These are phyloP conservation scores for Apocheima hispidaria DNA, from an alignment of 2,888 invertebrate genomes.

Conservation along the genomic window DNA sequence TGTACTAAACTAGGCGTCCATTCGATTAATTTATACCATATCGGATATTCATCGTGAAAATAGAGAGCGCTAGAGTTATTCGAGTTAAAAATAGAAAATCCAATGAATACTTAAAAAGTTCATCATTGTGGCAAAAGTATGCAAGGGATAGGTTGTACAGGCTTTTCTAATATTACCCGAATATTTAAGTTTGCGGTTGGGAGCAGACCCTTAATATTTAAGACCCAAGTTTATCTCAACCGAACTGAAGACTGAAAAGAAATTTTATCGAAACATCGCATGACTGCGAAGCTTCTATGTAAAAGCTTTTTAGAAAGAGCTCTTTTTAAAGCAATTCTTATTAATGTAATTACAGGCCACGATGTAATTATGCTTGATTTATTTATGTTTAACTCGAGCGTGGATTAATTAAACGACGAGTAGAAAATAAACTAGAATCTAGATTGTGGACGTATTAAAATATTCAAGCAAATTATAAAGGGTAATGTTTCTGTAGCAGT, in stretches of 20 bases:
- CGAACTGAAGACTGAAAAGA: conserved; percentile 15
- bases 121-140: conserved; percentile 14
- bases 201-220: conserved; percentile 24
- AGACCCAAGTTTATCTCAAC: conserved; percentile 18
- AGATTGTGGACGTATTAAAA: conserved; percentile 12
- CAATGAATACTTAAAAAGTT: conserved; percentile 22
- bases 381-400: conserved; percentile 17
- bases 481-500: conserved; percentile 22
- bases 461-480: conserved; percentile 21
- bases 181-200: conserved; percentile 25
- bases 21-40: background rate
- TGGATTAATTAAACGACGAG: conserved; percentile 16
- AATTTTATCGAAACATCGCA: conserved; percentile 24
- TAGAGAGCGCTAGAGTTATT: background rate
- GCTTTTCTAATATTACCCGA: conserved; percentile 22
- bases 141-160: conserved; percentile 10
- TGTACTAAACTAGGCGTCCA: background rate
- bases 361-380: conserved; percentile 22
- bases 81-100: conserved; percentile 14
- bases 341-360: conserved; percentile 23
- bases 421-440: conserved; percentile 17
- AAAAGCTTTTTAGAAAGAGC: conserved; percentile 18
- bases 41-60: background rate
- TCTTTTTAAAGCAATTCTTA: conserved; percentile 23
- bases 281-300: conserved; percentile 16